Conservation (phyloP, 2,888 invertebrate genomes). For the Galerucella nymphaeae region DNA sequence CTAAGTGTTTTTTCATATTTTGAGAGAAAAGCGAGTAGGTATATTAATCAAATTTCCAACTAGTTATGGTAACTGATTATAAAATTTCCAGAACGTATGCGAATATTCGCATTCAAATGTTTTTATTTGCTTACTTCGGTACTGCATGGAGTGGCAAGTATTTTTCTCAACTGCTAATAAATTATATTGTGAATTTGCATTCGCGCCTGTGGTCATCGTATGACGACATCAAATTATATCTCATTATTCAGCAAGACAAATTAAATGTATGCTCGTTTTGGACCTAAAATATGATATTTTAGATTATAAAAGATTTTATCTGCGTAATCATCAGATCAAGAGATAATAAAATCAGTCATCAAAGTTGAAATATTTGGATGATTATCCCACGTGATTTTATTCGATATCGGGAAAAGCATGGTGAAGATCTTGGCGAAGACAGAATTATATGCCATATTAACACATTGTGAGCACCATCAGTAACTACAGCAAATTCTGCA, state of each 20-base stretch:
- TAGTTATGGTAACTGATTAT: too few species aligned
- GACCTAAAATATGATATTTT: neutral
- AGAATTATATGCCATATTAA: too few species aligned
- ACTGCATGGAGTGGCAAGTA: neutral
- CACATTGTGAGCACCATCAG: too few species aligned
- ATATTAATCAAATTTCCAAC: too few species aligned
- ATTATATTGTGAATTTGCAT: constrained; percentile 42
- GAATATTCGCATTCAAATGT: too few species aligned
- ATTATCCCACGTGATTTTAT: neutral
- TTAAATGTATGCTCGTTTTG: constrained; percentile 29
- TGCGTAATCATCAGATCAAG: neutral
- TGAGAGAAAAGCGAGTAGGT: too few species aligned
- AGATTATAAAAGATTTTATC: neutral
- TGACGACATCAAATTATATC: constrained; percentile 39
- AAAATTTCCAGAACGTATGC: too few species aligned
- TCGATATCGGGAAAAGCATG: too few species aligned
- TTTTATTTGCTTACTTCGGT: neutral
- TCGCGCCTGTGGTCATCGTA: constrained; percentile 34
- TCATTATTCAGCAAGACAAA: constrained; percentile 41
- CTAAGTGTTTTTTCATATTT: too few species aligned
- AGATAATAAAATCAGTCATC: neutral
- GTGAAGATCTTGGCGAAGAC: too few species aligned
- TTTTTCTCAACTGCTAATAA: constrained; percentile 32
- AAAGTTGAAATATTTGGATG: neutral
- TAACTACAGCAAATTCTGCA: too few species aligned